Conservation (phyloP, 2,113 vertebrate genomes). For the Salvator merianae region DNA sequence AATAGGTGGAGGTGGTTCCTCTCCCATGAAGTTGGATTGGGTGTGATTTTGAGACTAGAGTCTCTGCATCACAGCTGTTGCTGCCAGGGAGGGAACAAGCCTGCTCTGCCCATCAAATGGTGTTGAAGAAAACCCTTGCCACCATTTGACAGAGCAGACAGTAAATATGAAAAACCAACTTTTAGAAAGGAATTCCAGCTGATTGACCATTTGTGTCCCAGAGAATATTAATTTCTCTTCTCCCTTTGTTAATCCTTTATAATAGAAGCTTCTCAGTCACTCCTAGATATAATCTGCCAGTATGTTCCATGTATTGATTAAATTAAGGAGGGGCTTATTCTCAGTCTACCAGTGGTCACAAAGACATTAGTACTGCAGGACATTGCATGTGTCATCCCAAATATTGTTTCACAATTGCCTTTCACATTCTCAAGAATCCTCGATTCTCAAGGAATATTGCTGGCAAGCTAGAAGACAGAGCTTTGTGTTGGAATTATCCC, state of each 20-base stretch:
- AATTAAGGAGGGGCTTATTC: slow-evolving; percentile 30
- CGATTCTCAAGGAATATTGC: slow-evolving; percentile 39
- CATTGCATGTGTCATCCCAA: slow-evolving; percentile 50
- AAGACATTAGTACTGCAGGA: slow-evolving; percentile 51
- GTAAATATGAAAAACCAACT: not conserved
- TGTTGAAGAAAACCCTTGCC: too few relatives aligned
- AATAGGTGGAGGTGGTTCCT: too few relatives aligned
- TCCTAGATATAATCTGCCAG: slow-evolving; percentile 36
- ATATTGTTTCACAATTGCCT: slow-evolving; percentile 47
- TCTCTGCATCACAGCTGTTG: too few relatives aligned
- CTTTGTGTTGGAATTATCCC: slow-evolving; percentile 56
- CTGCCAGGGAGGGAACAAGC: too few relatives aligned
- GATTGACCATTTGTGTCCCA: not conserved
- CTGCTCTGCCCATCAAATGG: too few relatives aligned
- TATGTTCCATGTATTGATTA: slow-evolving; percentile 51
- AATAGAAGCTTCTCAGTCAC: slow-evolving; percentile 34
- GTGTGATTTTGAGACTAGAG: too few relatives aligned
- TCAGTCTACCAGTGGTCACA: slow-evolving; percentile 54
- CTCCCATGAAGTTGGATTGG: too few relatives aligned
- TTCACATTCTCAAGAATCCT: too few relatives aligned
- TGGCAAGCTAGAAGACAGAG: slow-evolving; percentile 40
- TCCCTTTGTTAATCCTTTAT: too few relatives aligned
- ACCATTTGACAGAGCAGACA: too few relatives aligned
- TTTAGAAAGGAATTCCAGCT: not conserved
- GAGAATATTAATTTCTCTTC: not conserved